Conservation (phyloP, 92 coral and sea anemone genomes). For the Parazoanthus atlanticus region DNA sequence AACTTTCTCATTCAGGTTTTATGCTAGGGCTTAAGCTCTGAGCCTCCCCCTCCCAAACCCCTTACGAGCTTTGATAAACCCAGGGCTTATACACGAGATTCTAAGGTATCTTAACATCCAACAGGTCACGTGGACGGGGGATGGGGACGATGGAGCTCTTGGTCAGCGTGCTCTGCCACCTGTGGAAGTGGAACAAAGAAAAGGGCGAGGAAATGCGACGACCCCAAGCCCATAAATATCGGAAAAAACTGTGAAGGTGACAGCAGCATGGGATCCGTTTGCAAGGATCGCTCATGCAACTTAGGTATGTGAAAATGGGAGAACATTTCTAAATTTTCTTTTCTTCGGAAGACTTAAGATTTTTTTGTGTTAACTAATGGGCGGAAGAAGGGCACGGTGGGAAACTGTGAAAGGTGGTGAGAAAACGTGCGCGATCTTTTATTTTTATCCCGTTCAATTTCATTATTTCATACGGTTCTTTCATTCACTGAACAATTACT, state of each 20-base stretch:
- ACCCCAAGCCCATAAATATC: constrained; percentile 73
- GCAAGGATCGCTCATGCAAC: constrained; percentile 79
- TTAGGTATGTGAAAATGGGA: constrained; percentile 53
- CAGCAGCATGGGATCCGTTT: constrained; percentile 49
- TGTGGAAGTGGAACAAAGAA: constrained; percentile 76
- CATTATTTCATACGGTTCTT: background rate
- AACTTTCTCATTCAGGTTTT: too few species aligned
- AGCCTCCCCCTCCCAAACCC: background rate
- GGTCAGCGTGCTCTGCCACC: constrained; percentile 75
- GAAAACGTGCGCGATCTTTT: background rate
- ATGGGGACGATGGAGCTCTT: constrained; percentile 98
- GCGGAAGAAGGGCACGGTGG: background rate
- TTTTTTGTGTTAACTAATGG: too few species aligned
- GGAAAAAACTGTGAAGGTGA: constrained; percentile 74
- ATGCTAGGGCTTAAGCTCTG: too few species aligned
- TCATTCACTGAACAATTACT: background rate
- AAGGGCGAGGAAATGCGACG: constrained; percentile 78
- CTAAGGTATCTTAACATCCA: background rate
- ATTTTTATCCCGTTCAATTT: background rate
- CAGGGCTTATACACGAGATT: background rate
- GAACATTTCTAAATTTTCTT: background rate
- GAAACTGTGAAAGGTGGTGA: background rate
- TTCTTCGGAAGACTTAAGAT: background rate
- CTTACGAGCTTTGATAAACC: background rate
- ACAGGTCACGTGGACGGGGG: constrained; percentile 87